Conservation (phyloP, 2,113 vertebrate species). For the Anarhynchus alexandrinus region DNA sequence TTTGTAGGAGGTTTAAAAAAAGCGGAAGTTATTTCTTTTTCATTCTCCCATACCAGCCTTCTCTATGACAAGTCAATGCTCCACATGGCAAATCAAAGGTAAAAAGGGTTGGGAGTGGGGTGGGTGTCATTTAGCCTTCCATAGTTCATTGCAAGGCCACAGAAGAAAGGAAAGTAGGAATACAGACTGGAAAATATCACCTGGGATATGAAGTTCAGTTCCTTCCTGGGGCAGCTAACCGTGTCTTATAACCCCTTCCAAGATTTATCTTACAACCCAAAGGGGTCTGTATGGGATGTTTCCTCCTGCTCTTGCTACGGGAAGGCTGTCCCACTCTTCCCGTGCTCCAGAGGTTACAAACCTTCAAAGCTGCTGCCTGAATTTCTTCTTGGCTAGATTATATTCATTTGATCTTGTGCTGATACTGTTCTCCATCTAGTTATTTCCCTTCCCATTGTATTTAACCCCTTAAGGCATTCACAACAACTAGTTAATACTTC, state of each 20-base stretch:
- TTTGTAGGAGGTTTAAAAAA: not conserved
- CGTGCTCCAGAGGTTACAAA: not conserved
- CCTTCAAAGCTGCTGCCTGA: not conserved
- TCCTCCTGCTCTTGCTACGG: not conserved
- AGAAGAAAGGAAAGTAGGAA: not conserved
- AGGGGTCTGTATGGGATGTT: not conserved
- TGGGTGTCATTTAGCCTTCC: not conserved
- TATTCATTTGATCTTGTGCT: not conserved
- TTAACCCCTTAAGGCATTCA: not conserved
- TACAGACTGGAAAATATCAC: not conserved
- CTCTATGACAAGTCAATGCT: not conserved
- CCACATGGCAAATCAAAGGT: not conserved
- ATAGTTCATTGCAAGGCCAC: not conserved
- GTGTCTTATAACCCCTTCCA: not conserved
- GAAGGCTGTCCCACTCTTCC: not conserved
- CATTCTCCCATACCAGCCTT: not conserved
- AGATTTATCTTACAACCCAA: not conserved
- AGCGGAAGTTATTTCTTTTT: not conserved
- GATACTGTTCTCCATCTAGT: not conserved
- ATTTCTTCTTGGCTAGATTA: not conserved
- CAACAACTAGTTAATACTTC: not conserved
- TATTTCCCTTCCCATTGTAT: not conserved
- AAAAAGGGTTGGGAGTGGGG: not conserved
- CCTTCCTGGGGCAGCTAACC: not conserved
- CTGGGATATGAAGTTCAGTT: not conserved